Evolutionary conservation across 2,888 invertebrate genomes (phyloP).

Genomic region (Lissocephala sabroskyi): DNA sequence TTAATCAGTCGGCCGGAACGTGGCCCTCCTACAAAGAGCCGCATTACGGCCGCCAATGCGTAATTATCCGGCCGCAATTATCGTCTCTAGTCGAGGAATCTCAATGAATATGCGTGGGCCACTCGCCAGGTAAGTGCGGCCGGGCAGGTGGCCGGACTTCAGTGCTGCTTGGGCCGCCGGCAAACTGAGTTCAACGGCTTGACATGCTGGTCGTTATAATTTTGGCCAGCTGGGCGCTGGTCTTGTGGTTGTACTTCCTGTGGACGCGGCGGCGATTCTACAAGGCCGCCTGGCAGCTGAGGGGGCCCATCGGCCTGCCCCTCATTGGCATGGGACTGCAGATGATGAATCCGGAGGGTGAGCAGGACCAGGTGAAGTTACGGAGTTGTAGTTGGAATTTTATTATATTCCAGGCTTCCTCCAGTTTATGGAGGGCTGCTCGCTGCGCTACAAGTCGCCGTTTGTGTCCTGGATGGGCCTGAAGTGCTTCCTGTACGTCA

Average conservation of each 20-base stretch:
- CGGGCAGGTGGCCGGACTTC: slow-evolving; percentile 4
- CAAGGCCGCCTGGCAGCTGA: slow-evolving; percentile 55
- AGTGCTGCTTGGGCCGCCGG: slow-evolving; percentile 32
- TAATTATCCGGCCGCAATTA: slow-evolving; percentile 17
- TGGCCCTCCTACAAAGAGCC: slow-evolving; percentile 32
- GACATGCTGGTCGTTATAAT: slow-evolving; percentile 47
- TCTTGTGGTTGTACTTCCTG: slow-evolving; percentile 55
- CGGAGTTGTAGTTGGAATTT: too few species aligned
- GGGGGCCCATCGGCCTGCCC: slow-evolving; percentile 67
- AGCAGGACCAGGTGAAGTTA: too few species aligned
- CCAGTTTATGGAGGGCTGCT: slow-evolving; percentile 46
- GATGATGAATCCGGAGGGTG: slow-evolving; percentile 69
- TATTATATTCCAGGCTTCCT: slow-evolving; percentile 49
- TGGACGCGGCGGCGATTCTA: slow-evolving; percentile 67
- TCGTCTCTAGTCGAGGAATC: slow-evolving; percentile 22
- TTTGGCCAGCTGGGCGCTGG: slow-evolving; percentile 32
- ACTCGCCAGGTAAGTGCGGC: background rate
- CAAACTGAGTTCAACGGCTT: too few species aligned
- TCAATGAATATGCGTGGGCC: slow-evolving; percentile 30
- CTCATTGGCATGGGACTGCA: slow-evolving; percentile 65
- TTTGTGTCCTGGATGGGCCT: slow-evolving; percentile 70
- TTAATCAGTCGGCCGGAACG: slow-evolving; percentile 26
- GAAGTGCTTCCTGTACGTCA: slow-evolving; percentile 67
- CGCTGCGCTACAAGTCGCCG: slow-evolving; percentile 50
- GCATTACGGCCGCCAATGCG: slow-evolving; percentile 36